Base-by-base conservation (phyloP, 1,140 invertebrate species). In the Galleria mellonella region DNA sequence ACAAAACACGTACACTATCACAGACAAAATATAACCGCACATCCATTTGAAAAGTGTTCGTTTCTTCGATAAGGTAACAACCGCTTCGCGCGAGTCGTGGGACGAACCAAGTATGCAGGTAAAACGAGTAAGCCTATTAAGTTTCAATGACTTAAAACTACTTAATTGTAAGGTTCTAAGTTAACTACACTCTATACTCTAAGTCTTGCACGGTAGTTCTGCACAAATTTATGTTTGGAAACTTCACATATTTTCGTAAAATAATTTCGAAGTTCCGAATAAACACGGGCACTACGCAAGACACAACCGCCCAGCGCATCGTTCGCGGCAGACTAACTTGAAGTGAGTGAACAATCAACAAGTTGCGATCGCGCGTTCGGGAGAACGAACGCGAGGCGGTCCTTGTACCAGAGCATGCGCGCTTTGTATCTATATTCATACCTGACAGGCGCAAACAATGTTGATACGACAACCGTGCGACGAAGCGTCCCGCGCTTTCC, bases 21-120 rank as follows among this genome's bases (percentile, higher is more conserved):
- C 81, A 74, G 47, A 81, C 81, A 74, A 45, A 71, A 72, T 65
- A 68, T 63, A 69, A 83, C 81, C 71, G 66, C 78, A 83, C 78
- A 82, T 82, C 78, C 78, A 85, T 85, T 83, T 83, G 73, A 83
- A 85, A 84, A 82, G 79, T 79, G 70, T 85, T 72, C 82, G 82
- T 84, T 84, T 82, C 75, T 84, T 74, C 75, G 64, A 84, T 79
- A 69, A 82, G 76, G 73, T 82, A 74, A 23, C 17, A 23, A 79
- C 81, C 78, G 76, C 74, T 67, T 76, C 68, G 69, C 74, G 60
- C 63, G 59, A 75, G 76, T 76, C 79, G 75, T 23, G 17, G 17
- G 17, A 23, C 17, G 78, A 77, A 73, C 74, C 73, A 74, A 67
- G 71, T 72, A 77, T 75, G 76, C 75, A 85, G 78, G 81, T 84